Conservation (phyloP, 2,888 invertebrate species). For the Tineola bisselliella region DNA sequence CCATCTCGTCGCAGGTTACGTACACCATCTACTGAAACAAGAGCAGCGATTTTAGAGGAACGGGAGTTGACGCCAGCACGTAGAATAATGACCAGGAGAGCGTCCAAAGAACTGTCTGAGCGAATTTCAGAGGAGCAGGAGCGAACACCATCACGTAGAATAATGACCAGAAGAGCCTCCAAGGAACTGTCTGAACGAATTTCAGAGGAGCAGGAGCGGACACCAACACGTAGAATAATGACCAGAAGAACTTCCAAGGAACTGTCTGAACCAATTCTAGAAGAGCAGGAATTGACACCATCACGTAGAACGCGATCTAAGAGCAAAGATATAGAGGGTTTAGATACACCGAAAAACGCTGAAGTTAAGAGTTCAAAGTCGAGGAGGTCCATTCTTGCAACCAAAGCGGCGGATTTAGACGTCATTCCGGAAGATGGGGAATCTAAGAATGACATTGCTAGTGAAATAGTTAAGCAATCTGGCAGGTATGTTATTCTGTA, state of each 20-base stretch:
- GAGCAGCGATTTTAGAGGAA: too few relatives aligned
- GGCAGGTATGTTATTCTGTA: too few relatives aligned
- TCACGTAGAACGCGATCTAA: constrained; percentile 31
- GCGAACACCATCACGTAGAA: constrained; percentile 38
- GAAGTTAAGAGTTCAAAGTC: neutral
- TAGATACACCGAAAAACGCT: too few relatives aligned
- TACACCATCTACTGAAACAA: neutral
- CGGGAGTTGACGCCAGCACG: too few relatives aligned
- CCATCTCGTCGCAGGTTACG: constrained; percentile 11
- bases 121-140: constrained; percentile 29
- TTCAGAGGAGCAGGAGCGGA: constrained; percentile 30
- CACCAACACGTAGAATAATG: constrained; percentile 45
- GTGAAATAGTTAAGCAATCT: neutral
- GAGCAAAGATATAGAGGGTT: too few relatives aligned
- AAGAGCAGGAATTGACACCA: constrained; percentile 37
- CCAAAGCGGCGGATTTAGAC: neutral
- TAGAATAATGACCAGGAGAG: constrained; percentile 45
- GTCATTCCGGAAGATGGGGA: neutral
- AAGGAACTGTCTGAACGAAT: constrained; percentile 37
- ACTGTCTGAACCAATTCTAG: constrained; percentile 30
- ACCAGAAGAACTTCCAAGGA: constrained; percentile 51
- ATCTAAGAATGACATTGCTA: neutral
- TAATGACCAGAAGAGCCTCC: constrained; percentile 48
- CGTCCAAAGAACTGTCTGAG: constrained; percentile 44
- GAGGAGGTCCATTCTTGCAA: neutral